Conservation (phyloP, 2,113 vertebrate genomes). For the Catagonus wagneri region DNA sequence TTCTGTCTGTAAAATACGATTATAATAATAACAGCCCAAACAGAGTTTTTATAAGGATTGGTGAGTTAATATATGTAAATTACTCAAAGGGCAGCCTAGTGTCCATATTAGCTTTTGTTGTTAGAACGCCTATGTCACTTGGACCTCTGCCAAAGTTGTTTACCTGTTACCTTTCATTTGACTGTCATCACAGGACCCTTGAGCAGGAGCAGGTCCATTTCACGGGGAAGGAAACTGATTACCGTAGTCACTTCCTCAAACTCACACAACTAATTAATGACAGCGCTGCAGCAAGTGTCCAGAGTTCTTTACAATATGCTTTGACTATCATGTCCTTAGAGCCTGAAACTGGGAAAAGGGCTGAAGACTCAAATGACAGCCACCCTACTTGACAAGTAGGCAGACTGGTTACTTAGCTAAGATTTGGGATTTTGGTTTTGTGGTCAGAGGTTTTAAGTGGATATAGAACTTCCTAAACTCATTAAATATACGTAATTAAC, state of each 20-base stretch:
- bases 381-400: constrained; percentile 81
- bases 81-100: neutral
- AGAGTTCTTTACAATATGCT: neutral
- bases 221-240: neutral
- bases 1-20: neutral
- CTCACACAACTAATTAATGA: neutral
- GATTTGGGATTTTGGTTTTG: constrained; percentile 82
- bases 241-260: neutral
- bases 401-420: constrained; percentile 79
- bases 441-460: constrained; percentile 85
- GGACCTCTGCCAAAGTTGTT: neutral
- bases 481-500: constrained; percentile 83
- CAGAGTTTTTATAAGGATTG: neutral
- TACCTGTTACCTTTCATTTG: neutral
- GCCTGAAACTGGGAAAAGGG: neutral
- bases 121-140: neutral
- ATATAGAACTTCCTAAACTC: constrained; percentile 83
- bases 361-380: constrained; percentile 78
- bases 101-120: neutral
- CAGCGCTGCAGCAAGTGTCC: fast-evolving
- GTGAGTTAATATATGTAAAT: neutral
- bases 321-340: neutral
- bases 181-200: neutral
- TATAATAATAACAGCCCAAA: neutral
- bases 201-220: neutral